Base-by-base conservation (phyloP, 1,140 invertebrate species). In the Drosophila nasuta region DNA sequence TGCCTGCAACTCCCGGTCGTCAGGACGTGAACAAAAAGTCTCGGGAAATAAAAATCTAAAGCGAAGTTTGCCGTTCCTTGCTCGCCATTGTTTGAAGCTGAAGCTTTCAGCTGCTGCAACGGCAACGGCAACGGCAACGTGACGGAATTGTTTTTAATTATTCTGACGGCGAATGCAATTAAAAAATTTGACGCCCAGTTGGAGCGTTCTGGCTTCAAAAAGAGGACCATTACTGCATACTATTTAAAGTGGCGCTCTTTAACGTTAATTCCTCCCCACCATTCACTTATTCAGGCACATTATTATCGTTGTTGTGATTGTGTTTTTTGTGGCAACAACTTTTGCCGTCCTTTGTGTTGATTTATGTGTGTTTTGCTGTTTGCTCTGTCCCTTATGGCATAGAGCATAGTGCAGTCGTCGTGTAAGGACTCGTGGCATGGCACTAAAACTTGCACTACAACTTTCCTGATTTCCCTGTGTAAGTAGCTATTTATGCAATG, bases 361-460 rank as follows among this genome's bases (percentile, higher is more conserved):
- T 88, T 88, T 88, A 77, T 82, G 73, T 62, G 41, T 66, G 33
- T 66, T 33, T 33, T 52, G 20, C 13, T 77, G 73, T 76, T 20
- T 73, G n/a, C 71, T 78, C 45, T 77, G 54, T 77, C 68, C 67
- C 57, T 77, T 67, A 62, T 68, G 64, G 60, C 79, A 49, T 49
- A 45, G 20, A 28, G 57, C 57, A 49, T 49, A 45, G 41, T 46
- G 57, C 57, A 49, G 13, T 5, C 2, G 13, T 5, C 2, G 25
- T 49, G 46, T 35, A 68, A 67, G 60, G 57, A 58, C 51, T 58
- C 45, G 20, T 68, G 59, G 33, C 62, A 64, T 62, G 38, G 49
- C 30, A 68, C 56, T 67, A 45, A 67, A 73, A 67, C 54, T 67
- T 67, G 63, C 35, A 59, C 46, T 35, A 43, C 68, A 64, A 65